These are phyloP conservation scores for Pelobates fuscus DNA, from an alignment of 2,113 vertebrate species.

Conservation along the genomic window DNA sequence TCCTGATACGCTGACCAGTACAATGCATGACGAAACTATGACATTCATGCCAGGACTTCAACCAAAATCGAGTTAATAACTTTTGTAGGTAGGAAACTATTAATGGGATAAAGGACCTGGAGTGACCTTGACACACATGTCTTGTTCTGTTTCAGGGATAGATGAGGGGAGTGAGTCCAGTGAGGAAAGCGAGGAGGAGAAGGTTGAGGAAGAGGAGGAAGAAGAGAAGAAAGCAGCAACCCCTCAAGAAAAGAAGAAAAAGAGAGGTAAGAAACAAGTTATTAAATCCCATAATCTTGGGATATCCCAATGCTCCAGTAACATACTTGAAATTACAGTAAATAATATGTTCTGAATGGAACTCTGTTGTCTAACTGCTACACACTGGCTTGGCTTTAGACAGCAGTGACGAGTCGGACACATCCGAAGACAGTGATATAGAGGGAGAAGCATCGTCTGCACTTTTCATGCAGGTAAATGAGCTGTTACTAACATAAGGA, in stretches of 20 bases:
- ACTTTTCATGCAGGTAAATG: conserved; percentile 83
- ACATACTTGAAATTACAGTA: too few relatives aligned
- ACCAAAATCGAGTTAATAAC: too few relatives aligned
- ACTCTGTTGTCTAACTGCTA: too few relatives aligned
- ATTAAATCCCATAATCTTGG: too few relatives aligned
- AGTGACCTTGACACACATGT: background rate
- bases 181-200: conserved; percentile 90
- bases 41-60: too few relatives aligned
- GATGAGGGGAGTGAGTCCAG: conserved; percentile 87
- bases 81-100: too few relatives aligned
- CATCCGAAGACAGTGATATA: conserved; percentile 90
- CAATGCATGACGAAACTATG: too few relatives aligned
- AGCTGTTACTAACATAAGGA: background rate
- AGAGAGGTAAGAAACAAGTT: conserved; percentile 77
- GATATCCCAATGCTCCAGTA: too few relatives aligned
- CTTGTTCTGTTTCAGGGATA: conserved; percentile 66
- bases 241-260: conserved; percentile 82
- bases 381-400: conserved; percentile 63
- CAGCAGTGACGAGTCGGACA: conserved; percentile 88
- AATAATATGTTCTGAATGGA: background rate
- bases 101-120: too few relatives aligned
- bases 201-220: conserved; percentile 82
- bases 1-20: too few relatives aligned
- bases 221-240: conserved; percentile 86
- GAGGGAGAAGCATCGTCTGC: conserved; percentile 85